Evolutionary conservation across 2,888 invertebrate species (phyloP), one percentile per base, ranked within the genome.

Genomic region (Catocala fraxini): DNA sequence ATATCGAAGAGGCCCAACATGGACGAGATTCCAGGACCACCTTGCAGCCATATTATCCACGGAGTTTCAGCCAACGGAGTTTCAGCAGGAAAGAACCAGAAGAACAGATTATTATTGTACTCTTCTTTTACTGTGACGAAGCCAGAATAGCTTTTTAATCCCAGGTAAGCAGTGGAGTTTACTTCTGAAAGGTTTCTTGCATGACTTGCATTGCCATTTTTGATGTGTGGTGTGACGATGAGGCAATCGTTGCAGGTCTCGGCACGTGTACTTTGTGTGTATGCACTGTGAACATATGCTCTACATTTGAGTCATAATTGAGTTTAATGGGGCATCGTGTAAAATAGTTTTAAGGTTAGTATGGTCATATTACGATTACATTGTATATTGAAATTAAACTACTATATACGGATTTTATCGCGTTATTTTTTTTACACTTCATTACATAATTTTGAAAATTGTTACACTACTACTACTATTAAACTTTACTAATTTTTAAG

Each of bases 21-120:
- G 33, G 96, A 96, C 0, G 96, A 96, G 1, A 95, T 95, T 5
- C 95, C 98, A 0, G 98, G 98, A 0, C 98, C 98, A 15, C 98
- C 98, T 95, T 97, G 96, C 9, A 98, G 89, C 97, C 98, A 98
- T 69, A 98, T 95, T 15, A 97, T 93, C 70, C 97, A 89, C 0
- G 98, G 98, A 0, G 82, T 83, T 10, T 71, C 70, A 6, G 62
- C 69, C 12, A 81, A 35, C 0, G 62, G 58, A 0, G 84, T 84
- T 58, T 88, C 80, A 11, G 75, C 73, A 0, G 97, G 97, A 77
- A 97, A 97, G 82, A 96, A 97, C 97, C 97, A 97, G 87, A 97
- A 97, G 89, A 97, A 97, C 79, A 96, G 85, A 82, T 97, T 97
- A 0, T 96, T 96, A 77, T 96, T 94, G 77, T 93, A 95, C 15